Evolutionary conservation across 2,113 vertebrate genomes (phyloP).

Genomic region (Cariama cristata): DNA sequence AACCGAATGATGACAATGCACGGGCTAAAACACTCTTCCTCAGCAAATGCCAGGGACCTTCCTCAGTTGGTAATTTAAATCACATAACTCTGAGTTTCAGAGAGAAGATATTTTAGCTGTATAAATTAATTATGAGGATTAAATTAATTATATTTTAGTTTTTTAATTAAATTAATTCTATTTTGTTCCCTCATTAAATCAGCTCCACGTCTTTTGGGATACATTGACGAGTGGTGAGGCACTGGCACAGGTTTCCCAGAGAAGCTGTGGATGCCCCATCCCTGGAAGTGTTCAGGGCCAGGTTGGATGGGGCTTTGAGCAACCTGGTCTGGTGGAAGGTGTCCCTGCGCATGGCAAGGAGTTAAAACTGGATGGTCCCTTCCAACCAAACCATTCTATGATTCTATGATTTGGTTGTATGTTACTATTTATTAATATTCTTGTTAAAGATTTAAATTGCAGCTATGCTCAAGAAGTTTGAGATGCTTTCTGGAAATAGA

Average conservation of each 20-base stretch:
- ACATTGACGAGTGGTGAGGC: neutral
- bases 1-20: neutral
- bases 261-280: no score
- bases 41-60: neutral
- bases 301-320: no score
- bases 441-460: neutral
- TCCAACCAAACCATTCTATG: no score
- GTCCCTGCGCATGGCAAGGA: no score
- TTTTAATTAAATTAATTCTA: neutral
- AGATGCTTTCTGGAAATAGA: neutral
- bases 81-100: neutral
- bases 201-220: neutral
- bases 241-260: no score
- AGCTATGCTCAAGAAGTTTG: neutral
- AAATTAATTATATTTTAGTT: neutral
- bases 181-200: neutral
- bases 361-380: no score
- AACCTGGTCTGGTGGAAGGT: no score
- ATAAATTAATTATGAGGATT: neutral
- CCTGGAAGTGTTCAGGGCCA: no score
- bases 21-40: neutral
- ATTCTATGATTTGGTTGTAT: neutral
- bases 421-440: neutral
- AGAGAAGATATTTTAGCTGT: neutral
- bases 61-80: neutral